These are phyloP conservation scores for Ericerus pela DNA, from an alignment of 1,140 invertebrate species.

Conservation along the genomic window DNA sequence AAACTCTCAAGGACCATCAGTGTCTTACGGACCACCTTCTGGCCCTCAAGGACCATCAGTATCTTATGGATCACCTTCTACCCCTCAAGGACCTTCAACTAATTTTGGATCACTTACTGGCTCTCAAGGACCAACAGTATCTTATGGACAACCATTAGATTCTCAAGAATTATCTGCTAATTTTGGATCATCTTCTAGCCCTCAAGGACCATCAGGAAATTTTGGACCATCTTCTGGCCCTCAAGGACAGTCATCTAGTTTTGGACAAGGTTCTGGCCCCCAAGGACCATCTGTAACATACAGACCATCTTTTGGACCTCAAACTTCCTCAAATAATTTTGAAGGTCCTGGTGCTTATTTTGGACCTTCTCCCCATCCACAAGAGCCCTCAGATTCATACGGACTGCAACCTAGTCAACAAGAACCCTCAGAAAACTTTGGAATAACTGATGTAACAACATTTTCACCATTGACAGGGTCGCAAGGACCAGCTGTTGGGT, in stretches of 20 bases:
- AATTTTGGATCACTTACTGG: conserved; percentile 14
- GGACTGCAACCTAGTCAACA: conserved; percentile 21
- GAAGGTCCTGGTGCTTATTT: conserved; percentile 23
- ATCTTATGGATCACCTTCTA: conserved; percentile 21
- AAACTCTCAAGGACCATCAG: conserved; percentile 21
- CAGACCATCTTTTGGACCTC: conserved; percentile 22
- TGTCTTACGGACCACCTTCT: conserved; percentile 21
- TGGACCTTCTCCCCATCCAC: conserved; percentile 21
- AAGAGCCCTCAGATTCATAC: conserved; percentile 20
- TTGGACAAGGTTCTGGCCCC: conserved; percentile 19
- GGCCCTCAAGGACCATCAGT: conserved; percentile 19
- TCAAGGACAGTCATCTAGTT: conserved; percentile 19
- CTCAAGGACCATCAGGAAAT: conserved; percentile 19
- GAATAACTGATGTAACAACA: too few relatives aligned
- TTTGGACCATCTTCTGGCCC: conserved; percentile 17
- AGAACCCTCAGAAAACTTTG: conserved; percentile 24
- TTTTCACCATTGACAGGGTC: conserved; percentile 26
- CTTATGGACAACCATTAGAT: conserved; percentile 22
- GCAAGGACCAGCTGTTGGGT: conserved; percentile 23
- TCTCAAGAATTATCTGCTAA: conserved; percentile 25
- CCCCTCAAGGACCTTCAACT: too few relatives aligned
- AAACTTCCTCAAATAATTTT: conserved; percentile 22
- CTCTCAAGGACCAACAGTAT: background rate
- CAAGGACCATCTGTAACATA: conserved; percentile 22
- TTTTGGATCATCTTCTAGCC: conserved; percentile 15